Base-by-base conservation (phyloP, 2,888 invertebrate genomes). In the Schrankia costaestrigalis region DNA sequence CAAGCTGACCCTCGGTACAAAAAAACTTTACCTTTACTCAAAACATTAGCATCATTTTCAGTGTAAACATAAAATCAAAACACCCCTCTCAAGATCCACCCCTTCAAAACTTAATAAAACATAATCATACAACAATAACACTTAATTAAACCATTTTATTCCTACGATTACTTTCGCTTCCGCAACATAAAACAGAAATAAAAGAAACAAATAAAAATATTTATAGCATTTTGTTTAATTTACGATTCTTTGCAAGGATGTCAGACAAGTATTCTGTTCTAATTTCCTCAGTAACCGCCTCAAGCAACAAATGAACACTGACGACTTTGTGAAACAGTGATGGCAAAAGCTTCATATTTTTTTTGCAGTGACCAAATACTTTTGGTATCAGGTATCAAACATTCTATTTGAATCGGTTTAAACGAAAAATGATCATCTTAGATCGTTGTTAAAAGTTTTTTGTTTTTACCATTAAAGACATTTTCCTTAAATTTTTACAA, bases 221-320 rank as follows among this genome's bases (percentile, higher is more conserved):
- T 61, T 56, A 65, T 56, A 40, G 55, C 58, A 47, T 55, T 58
- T 54, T 42, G 54, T 46, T 56, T 60, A 60, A 63, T 63, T 65
- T 63, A 63, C 55, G 53, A 40, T 31, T 25, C 30, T 42, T 42
- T 60, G 47, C 54, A 53, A 56, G 47, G 41, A 52, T 49, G 47
- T 46, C 43, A 41, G 49, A 39, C 26, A 40, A 41, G 46, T 44
- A 46, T 40, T 45, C 37, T 35, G 36, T 44, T 48, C 39, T 54
- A 54, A 61, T 46, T 57, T 61, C 46, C 45, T 36, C 48, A 36
- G 36, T 26, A 35, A 41, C 33, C 41, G 46, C 38, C 26, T 13
- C 31, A 17, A 18, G 19, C 30, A 23, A 32, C 41, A 34, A 41
- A 37, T 12, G 35, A n/a, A 12, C 34, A 30, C 24, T 29, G 18